phyloP scores from a whole-genome alignment of 1,140 invertebrate genomes.

The Caligus rogercresseyi region DNA sequence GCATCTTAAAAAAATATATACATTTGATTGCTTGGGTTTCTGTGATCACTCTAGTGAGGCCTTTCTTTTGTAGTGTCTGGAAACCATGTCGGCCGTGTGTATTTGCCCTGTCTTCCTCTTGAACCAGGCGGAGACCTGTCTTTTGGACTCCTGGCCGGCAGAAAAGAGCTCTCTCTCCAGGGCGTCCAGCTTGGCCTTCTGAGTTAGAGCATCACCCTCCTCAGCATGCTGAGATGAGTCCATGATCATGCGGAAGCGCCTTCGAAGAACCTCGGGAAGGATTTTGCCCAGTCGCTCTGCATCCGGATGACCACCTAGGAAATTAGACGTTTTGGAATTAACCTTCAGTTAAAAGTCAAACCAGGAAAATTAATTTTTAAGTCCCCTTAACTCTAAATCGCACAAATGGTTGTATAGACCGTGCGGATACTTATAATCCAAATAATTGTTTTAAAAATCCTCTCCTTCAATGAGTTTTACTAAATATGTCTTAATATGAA shows the following conservation, averaged over 20 bases:
- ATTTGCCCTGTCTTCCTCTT: background rate
- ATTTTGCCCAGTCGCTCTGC: background rate
- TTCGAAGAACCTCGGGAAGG: background rate
- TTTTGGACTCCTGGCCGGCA: background rate
- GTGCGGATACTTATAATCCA: too few relatives aligned
- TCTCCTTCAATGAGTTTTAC: too few relatives aligned
- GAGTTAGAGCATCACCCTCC: background rate
- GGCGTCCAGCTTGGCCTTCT: background rate
- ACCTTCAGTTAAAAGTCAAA: too few relatives aligned
- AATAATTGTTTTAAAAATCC: too few relatives aligned
- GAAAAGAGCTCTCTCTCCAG: constrained; percentile 1
- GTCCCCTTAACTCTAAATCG: too few relatives aligned
- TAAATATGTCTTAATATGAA: too few relatives aligned
- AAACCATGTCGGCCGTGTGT: constrained; percentile 1
- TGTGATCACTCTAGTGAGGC: background rate
- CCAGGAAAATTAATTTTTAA: too few relatives aligned
- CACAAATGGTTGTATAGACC: too few relatives aligned
- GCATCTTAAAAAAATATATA: too few relatives aligned
- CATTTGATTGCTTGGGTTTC: too few relatives aligned
- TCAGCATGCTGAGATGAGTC: constrained; percentile 6
- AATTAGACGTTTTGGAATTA: too few relatives aligned
- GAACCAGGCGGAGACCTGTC: background rate
- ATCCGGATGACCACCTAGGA: background rate
- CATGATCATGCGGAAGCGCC: constrained; percentile 2
- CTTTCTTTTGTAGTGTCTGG: constrained; percentile 3